Conservation (phyloP, 2,797 vertebrate genomes). For the Typhlichthys eigenmanni region DNA sequence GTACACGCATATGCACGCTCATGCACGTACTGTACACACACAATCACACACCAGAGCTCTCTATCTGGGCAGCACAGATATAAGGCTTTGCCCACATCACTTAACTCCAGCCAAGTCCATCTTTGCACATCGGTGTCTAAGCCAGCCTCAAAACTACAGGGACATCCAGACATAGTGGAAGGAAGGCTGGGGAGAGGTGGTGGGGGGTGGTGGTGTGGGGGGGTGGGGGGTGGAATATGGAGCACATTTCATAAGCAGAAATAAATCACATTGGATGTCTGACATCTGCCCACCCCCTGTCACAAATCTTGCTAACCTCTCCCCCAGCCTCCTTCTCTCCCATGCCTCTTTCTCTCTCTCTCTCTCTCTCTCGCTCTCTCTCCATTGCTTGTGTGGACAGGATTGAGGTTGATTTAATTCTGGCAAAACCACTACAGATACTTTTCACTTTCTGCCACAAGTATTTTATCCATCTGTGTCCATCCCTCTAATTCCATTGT, state of each 20-base stretch:
- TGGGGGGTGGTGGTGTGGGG: not conserved
- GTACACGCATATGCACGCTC: conserved; percentile 2
- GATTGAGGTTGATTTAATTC: conserved; percentile 25
- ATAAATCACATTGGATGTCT: conserved; percentile 45
- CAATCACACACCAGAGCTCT: conserved; percentile 4
- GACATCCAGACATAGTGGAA: conserved; percentile 9
- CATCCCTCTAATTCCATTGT: not conserved
- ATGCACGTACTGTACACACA: not conserved
- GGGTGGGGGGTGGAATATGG: conserved; percentile 24
- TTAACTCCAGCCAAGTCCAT: conserved; percentile 13
- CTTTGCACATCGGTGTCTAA: conserved; percentile 14
- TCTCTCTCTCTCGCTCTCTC: conserved; percentile 31
- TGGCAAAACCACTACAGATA: conserved; percentile 38
- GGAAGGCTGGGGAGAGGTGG: conserved; percentile 31
- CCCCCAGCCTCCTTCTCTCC: not conserved
- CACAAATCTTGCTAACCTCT: conserved; percentile 5
- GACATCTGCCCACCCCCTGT: conserved; percentile 42
- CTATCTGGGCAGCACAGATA: conserved; percentile 15
- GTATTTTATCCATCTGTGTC: not conserved
- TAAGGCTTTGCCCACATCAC: conserved; percentile 15
- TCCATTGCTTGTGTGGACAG: not conserved
- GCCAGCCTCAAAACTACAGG: conserved; percentile 12
- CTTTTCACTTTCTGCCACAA: too few species aligned
- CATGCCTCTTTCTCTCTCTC: conserved; percentile 8
- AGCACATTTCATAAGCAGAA: conserved; percentile 45